Evolutionary conservation across 2,888 invertebrate genomes (phyloP).

Genomic region (Cephus pulcher): DNA sequence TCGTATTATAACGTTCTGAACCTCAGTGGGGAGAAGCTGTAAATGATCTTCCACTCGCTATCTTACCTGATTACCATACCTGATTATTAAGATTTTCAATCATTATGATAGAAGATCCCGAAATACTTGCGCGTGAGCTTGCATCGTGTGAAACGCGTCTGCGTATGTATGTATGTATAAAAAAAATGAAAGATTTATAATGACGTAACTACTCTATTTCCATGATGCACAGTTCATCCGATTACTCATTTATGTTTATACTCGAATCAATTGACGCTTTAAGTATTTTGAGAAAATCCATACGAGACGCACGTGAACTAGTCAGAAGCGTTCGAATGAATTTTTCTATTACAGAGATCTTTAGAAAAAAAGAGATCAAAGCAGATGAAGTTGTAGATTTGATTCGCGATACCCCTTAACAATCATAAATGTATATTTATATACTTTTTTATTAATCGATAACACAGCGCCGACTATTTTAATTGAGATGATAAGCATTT

Average conservation of each 20-base stretch:
- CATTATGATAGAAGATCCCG: too few species aligned
- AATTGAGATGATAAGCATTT: too few species aligned
- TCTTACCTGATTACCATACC: too few species aligned
- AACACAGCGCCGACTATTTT: background rate
- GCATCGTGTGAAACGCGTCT: too few species aligned
- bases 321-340: constrained; percentile 27
- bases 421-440: background rate
- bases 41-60: constrained; percentile 23
- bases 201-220: too few species aligned
- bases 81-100: too few species aligned
- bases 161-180: too few species aligned
- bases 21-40: constrained; percentile 85
- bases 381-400: constrained; percentile 3
- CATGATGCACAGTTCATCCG: too few species aligned
- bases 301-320: constrained; percentile 22
- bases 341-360: background rate
- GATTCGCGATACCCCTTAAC: background rate
- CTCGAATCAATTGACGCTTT: background rate
- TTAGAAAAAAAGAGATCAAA: background rate
- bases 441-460: background rate
- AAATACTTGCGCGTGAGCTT: too few species aligned
- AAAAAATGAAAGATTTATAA: too few species aligned
- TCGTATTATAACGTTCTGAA: constrained; percentile 90
- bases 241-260: too few species aligned
- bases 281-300: background rate